Conservation (phyloP, 2,797 vertebrate species). For the Phoeniculus purpureus region DNA sequence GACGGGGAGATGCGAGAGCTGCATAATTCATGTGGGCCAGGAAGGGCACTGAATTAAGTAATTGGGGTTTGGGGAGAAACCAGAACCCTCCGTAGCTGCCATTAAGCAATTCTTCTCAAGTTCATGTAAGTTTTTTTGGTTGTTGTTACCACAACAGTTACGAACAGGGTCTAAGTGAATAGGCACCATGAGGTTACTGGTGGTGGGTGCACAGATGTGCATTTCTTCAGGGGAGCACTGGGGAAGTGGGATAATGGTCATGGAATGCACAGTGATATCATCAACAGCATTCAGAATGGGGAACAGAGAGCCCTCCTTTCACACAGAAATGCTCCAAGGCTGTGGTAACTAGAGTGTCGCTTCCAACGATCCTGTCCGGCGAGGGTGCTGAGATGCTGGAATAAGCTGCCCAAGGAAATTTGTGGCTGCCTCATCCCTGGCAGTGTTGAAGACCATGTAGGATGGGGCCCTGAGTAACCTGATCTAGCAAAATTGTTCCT, state of each 20-base stretch:
- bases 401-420: no score
- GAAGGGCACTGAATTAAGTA: conserved; percentile 49
- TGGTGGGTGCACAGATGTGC: background rate
- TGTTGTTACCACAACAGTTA: background rate
- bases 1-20: conserved; percentile 21
- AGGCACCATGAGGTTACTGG: background rate
- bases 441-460: no score
- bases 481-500: no score
- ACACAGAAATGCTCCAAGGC: background rate
- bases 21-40: conserved; percentile 32
- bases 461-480: no score
- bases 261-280: background rate
- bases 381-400: no score
- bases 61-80: conserved; percentile 52
- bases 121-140: conserved; percentile 14
- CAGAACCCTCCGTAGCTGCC: background rate
- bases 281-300: background rate
- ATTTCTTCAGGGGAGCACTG: background rate
- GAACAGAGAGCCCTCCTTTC: background rate
- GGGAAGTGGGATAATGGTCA: background rate
- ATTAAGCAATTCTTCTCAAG: conserved; percentile 26
- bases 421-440: no score
- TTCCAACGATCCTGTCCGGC: background rate
- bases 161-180: background rate
- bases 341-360: background rate